Conservation (phyloP, 2,113 vertebrate genomes). For the Hyaena hyaena region DNA sequence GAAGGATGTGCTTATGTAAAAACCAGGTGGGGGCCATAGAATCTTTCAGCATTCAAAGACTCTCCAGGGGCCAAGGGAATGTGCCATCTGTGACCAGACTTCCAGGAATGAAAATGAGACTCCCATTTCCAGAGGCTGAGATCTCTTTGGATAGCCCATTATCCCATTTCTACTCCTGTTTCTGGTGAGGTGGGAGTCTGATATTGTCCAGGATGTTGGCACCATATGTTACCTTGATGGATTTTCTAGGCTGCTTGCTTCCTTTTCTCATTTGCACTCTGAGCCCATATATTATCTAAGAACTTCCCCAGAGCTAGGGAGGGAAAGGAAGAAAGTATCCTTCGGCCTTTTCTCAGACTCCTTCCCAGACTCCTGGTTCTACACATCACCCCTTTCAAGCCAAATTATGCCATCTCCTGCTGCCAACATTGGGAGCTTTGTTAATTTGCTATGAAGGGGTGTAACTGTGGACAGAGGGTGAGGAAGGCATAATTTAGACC, state of each 20-base stretch:
- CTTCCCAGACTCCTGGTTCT: slow-evolving; percentile 8
- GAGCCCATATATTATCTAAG: neutral
- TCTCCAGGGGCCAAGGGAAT: neutral
- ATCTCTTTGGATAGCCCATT: neutral
- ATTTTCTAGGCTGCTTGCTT: slow-evolving; percentile 26
- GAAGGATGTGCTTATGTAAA: slow-evolving; percentile 33
- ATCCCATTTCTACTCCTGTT: neutral
- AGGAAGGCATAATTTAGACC: slow-evolving; percentile 55
- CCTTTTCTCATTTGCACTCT: neutral
- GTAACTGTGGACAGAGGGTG: slow-evolving; percentile 34
- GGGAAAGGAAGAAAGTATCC: slow-evolving; percentile 11
- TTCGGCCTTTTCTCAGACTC: neutral
- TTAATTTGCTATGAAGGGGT: neutral
- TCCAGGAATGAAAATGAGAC: neutral
- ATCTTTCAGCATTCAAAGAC: neutral
- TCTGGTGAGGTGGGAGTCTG: neutral
- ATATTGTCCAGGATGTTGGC: neutral
- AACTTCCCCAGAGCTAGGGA: neutral
- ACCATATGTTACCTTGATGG: neutral
- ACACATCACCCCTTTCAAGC: neutral
- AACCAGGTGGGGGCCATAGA: neutral
- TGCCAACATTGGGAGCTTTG: slow-evolving; percentile 54
- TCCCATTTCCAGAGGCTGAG: slow-evolving; percentile 8
- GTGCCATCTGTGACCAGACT: neutral
- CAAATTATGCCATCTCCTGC: neutral